Percentiles rank a stretch among this genome's conserved stretches.
Conservation (phyloP, 2,113 vertebrate genomes). For the Notothenia rossii region DNA sequence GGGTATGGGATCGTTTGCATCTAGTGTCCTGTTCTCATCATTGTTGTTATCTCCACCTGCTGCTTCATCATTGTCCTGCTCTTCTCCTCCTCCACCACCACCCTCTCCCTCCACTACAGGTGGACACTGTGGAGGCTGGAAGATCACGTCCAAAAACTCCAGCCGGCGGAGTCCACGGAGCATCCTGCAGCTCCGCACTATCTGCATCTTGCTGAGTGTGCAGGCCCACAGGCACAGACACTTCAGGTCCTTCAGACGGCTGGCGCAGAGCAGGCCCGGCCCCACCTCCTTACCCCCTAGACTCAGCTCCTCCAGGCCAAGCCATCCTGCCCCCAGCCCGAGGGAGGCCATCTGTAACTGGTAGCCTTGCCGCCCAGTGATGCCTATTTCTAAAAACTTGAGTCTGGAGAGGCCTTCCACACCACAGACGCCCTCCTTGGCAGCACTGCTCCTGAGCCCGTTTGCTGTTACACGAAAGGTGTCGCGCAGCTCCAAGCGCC, state of each 20-base stretch:
- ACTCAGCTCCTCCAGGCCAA: constrained; percentile 80
- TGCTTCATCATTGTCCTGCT: constrained; percentile 51
- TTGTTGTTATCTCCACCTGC: constrained; percentile 36
- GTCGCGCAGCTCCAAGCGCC: constrained; percentile 78
- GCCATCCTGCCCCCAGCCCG: constrained; percentile 84
- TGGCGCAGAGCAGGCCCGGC: constrained; percentile 81
- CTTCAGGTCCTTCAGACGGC: constrained; percentile 81
- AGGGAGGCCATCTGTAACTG: constrained; percentile 83
- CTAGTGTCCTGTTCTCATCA: constrained; percentile 57
- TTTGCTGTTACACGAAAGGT: constrained; percentile 81
- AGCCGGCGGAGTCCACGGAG: constrained; percentile 75
- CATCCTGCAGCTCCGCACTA: constrained; percentile 80
- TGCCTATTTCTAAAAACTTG: constrained; percentile 81
- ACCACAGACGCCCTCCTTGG: constrained; percentile 68
- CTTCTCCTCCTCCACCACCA: constrained; percentile 45
- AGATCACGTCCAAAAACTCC: constrained; percentile 82
- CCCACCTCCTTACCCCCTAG: constrained; percentile 84
- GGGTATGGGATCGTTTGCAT: constrained; percentile 72
- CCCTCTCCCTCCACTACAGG: constrained; percentile 53
- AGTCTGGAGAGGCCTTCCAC: constrained; percentile 77
- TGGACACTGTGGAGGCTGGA: constrained; percentile 73
- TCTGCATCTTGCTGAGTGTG: constrained; percentile 78
- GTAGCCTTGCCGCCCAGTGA: constrained; percentile 75
- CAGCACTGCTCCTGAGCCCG: constrained; percentile 79
- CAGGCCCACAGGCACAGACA: constrained; percentile 78